Evolutionary conservation across 2,113 vertebrate genomes (phyloP).

Genomic region (Columba livia): DNA sequence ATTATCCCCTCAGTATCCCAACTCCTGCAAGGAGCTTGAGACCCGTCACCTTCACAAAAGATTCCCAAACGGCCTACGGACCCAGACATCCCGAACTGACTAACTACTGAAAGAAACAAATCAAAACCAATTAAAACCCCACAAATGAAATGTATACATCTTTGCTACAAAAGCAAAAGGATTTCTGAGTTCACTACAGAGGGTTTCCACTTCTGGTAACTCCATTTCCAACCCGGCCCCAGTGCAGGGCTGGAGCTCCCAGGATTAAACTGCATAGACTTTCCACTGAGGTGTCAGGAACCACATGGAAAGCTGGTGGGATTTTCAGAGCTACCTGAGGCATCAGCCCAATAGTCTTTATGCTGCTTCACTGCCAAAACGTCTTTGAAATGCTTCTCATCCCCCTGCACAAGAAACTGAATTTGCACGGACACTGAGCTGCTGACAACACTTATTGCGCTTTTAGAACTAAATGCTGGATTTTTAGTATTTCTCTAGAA

Average conservation of each 20-base stretch:
- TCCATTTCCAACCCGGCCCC: background rate
- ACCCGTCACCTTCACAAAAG: background rate
- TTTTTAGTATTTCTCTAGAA: background rate
- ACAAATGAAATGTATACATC: accelerated
- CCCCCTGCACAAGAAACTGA: background rate
- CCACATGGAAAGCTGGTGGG: slow-evolving; percentile 16
- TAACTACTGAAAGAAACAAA: background rate
- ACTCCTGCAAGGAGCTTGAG: background rate
- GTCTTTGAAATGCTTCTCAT: background rate
- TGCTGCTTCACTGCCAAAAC: background rate
- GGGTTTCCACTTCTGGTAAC: background rate
- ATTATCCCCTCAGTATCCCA: background rate
- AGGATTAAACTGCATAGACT: background rate
- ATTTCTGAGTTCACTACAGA: background rate
- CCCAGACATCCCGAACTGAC: background rate
- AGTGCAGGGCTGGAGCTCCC: background rate
- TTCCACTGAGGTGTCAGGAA: slow-evolving; percentile 40
- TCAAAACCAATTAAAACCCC: background rate
- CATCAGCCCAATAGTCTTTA: background rate
- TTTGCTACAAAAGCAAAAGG: background rate
- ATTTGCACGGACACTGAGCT: background rate
- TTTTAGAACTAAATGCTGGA: background rate
- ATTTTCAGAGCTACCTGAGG: background rate
- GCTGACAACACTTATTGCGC: background rate
- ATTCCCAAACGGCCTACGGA: background rate